A percentile compares a stretch with the other conserved stretches of the same genome.
Conservation (phyloP, 2,113 vertebrate genomes). For the Rhea americana region DNA sequence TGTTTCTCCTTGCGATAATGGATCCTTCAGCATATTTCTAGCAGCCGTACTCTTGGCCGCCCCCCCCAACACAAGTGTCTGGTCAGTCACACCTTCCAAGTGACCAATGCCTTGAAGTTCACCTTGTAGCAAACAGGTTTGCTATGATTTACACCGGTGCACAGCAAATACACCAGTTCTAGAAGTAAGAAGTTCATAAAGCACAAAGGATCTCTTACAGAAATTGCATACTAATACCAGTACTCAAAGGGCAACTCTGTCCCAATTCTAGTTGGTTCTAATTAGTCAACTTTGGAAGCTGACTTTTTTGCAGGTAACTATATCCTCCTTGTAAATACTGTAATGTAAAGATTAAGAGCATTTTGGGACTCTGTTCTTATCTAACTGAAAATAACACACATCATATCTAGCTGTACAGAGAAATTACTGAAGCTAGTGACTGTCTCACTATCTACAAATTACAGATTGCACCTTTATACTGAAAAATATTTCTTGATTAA, state of each 20-base stretch:
- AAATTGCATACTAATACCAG: neutral
- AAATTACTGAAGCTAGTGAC: neutral
- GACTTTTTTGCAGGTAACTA: neutral
- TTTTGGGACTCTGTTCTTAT: neutral
- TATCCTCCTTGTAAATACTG: neutral
- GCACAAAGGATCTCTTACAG: neutral
- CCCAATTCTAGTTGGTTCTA: neutral
- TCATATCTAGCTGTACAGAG: neutral
- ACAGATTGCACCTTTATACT: neutral
- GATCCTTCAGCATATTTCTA: neutral
- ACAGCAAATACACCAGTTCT: neutral
- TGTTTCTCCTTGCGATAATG: fast-evolving
- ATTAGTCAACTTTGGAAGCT: neutral
- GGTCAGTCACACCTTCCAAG: fast-evolving
- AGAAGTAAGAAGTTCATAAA: neutral
- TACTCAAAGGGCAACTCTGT: neutral
- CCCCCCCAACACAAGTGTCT: neutral
- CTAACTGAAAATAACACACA: neutral
- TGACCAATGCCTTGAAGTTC: neutral
- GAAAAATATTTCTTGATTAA: neutral
- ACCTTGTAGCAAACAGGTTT: neutral
- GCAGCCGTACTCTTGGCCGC: fast-evolving
- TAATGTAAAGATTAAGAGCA: neutral
- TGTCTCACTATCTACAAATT: neutral
- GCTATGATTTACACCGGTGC: neutral